Percentiles rank a stretch among this genome's conserved stretches.
Evolutionary conservation across 2,113 vertebrate species (phyloP).

Genomic region (Sprattus sprattus): DNA sequence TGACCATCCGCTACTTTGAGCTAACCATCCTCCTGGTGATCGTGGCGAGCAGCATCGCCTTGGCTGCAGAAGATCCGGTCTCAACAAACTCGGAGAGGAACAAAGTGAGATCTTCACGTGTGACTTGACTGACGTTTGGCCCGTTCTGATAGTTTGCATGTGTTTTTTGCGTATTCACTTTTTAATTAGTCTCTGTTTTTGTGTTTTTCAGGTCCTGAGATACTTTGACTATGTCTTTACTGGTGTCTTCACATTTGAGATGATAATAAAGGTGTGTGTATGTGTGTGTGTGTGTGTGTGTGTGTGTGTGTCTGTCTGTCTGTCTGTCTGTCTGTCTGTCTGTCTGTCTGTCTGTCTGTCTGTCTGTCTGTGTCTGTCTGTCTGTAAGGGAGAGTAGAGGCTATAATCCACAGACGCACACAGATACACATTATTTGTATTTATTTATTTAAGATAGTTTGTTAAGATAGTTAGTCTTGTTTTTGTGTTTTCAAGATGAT

Average conservation of each 20-base stretch:
- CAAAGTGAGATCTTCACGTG: slow-evolving; percentile 73
- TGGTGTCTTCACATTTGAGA: slow-evolving; percentile 97
- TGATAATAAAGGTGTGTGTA: slow-evolving; percentile 93
- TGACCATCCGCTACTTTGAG: slow-evolving; percentile 96
- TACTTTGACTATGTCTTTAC: slow-evolving; percentile 99
- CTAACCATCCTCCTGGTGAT: slow-evolving; percentile 98
- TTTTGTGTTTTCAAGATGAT: slow-evolving; percentile 83
- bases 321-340: no score
- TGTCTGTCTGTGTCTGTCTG: no score
- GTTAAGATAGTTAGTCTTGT: not conserved
- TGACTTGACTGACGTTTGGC: not conserved
- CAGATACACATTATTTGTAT: not conserved
- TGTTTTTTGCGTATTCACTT: not conserved
- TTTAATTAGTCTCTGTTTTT: slow-evolving; percentile 20
- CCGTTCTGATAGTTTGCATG: not conserved
- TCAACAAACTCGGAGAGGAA: slow-evolving; percentile 93
- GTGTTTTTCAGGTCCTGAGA: slow-evolving; percentile 81
- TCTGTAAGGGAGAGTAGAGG: not conserved
- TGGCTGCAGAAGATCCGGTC: slow-evolving; percentile 94
- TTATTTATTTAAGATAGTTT: not conserved
- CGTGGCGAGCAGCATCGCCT: slow-evolving; percentile 94
- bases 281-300: no score
- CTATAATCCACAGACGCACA: no score
- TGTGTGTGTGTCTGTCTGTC: no score
- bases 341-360: no score